phyloP scores from a whole-genome alignment of 2,888 invertebrate genomes.

The Lasioglossum vierecki region DNA sequence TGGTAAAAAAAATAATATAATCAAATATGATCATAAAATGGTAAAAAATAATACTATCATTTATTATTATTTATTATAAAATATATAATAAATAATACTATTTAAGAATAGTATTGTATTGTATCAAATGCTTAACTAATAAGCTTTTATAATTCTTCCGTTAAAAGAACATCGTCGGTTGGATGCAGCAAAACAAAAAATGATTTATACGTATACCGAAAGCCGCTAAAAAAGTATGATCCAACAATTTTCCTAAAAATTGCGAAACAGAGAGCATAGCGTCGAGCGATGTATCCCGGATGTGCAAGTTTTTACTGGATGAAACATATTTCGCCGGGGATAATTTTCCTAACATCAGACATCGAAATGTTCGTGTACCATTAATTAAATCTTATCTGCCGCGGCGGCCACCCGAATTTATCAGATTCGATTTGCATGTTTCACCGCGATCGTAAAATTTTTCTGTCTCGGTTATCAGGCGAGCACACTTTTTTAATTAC shows the following conservation, averaged over 20 bases:
- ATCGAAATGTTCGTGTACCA: neutral
- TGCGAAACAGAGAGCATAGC: neutral
- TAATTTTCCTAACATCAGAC: neutral
- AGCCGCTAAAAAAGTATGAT: neutral
- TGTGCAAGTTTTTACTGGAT: neutral
- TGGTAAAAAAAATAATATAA: neutral
- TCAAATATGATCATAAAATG: too few species aligned
- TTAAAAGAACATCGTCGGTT: neutral
- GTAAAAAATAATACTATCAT: too few species aligned
- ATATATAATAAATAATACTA: too few species aligned
- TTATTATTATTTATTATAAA: too few species aligned
- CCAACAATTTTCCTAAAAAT: neutral
- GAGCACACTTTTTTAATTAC: constrained; percentile 42
- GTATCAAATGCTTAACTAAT: neutral
- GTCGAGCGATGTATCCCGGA: neutral
- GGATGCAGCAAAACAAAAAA: neutral
- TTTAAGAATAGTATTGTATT: neutral
- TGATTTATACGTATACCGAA: neutral
- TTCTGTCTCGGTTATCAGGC: constrained; percentile 21
- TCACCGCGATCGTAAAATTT: constrained; percentile 25
- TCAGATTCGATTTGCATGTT: constrained; percentile 33
- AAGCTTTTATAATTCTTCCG: neutral
- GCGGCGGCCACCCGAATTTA: constrained; percentile 11
- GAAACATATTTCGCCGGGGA: neutral
- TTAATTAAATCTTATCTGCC: constrained; percentile 38